Base-by-base conservation (phyloP, 1,140 invertebrate species). In the Diachasmimorpha longicaudata region DNA sequence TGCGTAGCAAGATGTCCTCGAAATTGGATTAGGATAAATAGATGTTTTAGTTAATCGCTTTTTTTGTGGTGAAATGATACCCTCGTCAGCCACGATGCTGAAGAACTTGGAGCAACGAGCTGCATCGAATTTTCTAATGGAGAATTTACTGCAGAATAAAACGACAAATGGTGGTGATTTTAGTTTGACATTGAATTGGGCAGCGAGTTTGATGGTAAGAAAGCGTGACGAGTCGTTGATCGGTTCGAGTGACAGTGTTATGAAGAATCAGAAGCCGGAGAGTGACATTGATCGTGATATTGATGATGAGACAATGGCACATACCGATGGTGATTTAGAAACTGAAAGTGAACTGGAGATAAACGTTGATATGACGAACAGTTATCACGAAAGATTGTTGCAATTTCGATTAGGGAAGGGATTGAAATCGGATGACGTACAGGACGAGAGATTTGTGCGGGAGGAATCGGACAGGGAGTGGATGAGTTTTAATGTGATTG, bases 101-200 rank as follows among this genome's bases (percentile, higher is more conserved):
- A 88, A 89, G 78, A 88, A 88, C 79, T 78, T 88, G 75, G 86
- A 88, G 73, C 88, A 88, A 78, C 85, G 87, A 79, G 83, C 85
- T 70, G 87, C 89, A 79, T 88, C 89, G 9, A 88, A 89, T 9
- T 91, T 91, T 77, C 82, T 91, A 14, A 89, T 91, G 85, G 90
- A 91, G 80, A 91, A 91, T 80, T 81, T 91, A 19, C 84, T 91
- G 25, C 86, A 90, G 77, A 90, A 88, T 76, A 88, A 88, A 78
- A 80, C 82, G 19, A 79, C 87, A 23, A 79, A 82, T 13, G 83
- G 81, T 16, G 80, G 82, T 39, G 85, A 88, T 21, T 82, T 89
- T 14, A 87, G 86, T 36, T 48, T 89, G 72, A 89, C 88, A 48
- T 82, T 89, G 23, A 89, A 87, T 72, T 86, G 86, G 86, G 84